These are phyloP conservation scores for Nebria brevicollis DNA, from an alignment of 2,888 invertebrate genomes.

Conservation along the genomic window DNA sequence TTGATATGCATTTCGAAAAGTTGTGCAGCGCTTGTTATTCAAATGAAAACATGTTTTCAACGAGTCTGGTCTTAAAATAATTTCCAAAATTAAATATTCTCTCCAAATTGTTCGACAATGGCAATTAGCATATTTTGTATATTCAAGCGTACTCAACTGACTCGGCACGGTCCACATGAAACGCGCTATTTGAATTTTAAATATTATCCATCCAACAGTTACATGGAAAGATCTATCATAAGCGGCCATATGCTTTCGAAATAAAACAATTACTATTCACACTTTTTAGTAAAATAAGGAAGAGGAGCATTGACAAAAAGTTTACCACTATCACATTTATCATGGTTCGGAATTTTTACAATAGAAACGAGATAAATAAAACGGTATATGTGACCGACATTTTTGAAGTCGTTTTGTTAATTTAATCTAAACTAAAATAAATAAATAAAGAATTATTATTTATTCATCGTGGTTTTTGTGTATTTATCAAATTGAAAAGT, in stretches of 20 bases:
- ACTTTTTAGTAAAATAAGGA: neutral
- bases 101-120: conserved; percentile 45
- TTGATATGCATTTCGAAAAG: neutral
- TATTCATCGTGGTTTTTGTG: no score
- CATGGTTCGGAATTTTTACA: no score
- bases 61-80: conserved; percentile 26
- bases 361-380: no score
- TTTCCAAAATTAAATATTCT: conserved; percentile 45
- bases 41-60: conserved; percentile 31
- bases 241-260: neutral
- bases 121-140: conserved; percentile 41
- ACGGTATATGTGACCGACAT: no score
- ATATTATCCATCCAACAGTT: conserved; percentile 20
- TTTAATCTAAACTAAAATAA: no score
- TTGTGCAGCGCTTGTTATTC: conserved; percentile 8
- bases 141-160: neutral
- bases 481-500: no score
- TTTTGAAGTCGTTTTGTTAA: no score
- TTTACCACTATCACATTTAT: no score
- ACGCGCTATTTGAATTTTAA: conserved; percentile 37
- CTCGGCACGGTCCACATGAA: conserved; percentile 17
- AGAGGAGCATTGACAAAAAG: no score
- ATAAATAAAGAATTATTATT: no score
- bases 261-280: neutral
- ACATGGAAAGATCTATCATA: conserved; percentile 13